Percentiles rank a stretch among this genome's conserved stretches.
Evolutionary conservation across 2,797 vertebrate genomes (phyloP).

Genomic region (Bovichtus diacanthus): DNA sequence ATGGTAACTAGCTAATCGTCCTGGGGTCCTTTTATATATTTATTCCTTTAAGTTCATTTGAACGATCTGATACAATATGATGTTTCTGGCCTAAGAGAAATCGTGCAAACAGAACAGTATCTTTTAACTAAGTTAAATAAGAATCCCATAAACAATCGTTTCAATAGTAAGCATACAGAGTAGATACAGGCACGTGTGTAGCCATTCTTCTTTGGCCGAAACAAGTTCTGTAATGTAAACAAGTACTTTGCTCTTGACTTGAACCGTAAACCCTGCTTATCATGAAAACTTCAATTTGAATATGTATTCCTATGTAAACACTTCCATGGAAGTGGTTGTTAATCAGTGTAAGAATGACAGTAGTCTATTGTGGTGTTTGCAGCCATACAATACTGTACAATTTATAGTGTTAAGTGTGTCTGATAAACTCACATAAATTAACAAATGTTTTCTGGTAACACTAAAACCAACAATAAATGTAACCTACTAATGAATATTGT

Average conservation of each 20-base stretch:
- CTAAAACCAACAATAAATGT: neutral
- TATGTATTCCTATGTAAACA: neutral
- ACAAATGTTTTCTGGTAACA: neutral
- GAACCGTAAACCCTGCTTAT: conserved; percentile 29
- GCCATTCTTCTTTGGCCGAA: conserved; percentile 12
- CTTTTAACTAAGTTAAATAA: neutral
- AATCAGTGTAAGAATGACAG: neutral
- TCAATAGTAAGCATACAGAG: neutral
- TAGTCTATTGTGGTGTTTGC: neutral
- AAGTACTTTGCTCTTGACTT: conserved; percentile 31
- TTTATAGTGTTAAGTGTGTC: neutral
- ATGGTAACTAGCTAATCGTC: no score
- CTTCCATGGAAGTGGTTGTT: neutral
- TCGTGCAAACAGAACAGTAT: neutral
- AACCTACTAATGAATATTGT: neutral
- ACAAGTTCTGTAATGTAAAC: conserved; percentile 17
- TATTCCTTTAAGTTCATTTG: conserved; percentile 65
- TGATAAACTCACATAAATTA: neutral
- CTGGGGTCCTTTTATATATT: neutral
- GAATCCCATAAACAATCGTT: neutral
- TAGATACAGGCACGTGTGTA: neutral
- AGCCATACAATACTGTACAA: neutral
- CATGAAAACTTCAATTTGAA: neutral
- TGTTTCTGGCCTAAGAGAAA: neutral
- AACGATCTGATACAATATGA: conserved; percentile 87